These are phyloP conservation scores for Apodemia mormo DNA, from an alignment of 2,888 invertebrate genomes.

Conservation along the genomic window DNA sequence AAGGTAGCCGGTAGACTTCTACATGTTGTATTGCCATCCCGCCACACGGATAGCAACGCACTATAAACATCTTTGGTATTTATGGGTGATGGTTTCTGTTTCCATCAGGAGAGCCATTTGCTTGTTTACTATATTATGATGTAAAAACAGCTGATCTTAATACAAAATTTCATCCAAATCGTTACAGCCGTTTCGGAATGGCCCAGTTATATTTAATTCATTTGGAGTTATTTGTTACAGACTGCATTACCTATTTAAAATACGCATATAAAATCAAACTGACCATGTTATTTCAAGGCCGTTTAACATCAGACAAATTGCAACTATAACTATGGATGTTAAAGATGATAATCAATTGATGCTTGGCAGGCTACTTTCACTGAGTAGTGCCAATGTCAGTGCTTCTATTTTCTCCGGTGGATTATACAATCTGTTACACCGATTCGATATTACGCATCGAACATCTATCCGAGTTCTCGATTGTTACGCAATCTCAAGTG, in stretches of 20 bases:
- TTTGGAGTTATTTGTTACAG: neutral
- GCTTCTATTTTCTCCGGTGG: slow-evolving; percentile 59
- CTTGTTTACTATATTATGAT: too few species aligned
- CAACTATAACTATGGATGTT: neutral
- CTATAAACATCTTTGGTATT: too few species aligned
- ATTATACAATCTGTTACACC: slow-evolving; percentile 57
- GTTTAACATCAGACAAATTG: neutral
- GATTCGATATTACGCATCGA: slow-evolving; percentile 47
- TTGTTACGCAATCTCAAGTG: slow-evolving; percentile 31
- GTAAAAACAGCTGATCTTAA: too few species aligned
- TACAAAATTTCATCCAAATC: too few species aligned
- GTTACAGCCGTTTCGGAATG: too few species aligned
- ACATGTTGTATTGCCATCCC: too few species aligned
- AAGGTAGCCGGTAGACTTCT: too few species aligned
- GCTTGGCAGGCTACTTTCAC: slow-evolving; percentile 59
- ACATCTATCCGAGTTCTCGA: neutral
- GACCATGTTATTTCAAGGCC: slow-evolving; percentile 5
- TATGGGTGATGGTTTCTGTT: too few species aligned
- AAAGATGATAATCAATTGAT: neutral
- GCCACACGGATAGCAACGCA: too few species aligned
- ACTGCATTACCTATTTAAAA: neutral
- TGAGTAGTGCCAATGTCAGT: slow-evolving; percentile 75
- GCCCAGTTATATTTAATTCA: neutral
- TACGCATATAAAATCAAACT: neutral
- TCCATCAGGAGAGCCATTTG: too few species aligned